Conservation (phyloP, 2,888 invertebrate genomes). For the Homarus gammarus region DNA sequence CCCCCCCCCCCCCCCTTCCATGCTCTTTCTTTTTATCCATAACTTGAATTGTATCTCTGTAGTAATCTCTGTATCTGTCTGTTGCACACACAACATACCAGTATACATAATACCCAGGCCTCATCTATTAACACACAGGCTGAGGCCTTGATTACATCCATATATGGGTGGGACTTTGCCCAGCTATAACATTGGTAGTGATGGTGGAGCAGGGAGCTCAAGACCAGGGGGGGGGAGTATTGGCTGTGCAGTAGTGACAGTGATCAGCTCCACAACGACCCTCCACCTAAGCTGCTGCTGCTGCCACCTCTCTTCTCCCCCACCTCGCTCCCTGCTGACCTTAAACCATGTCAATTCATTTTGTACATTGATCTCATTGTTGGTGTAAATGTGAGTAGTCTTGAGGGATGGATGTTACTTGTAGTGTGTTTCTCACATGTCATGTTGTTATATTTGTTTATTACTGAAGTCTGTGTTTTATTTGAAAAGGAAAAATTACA, state of each 20-base stretch:
- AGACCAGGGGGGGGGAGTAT: conserved; percentile 20
- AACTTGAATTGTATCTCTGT: conserved; percentile 46
- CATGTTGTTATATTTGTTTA: conserved; percentile 75
- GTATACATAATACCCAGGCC: conserved; percentile 55
- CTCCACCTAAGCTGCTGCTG: conserved; percentile 24
- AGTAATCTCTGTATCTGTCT: conserved; percentile 63
- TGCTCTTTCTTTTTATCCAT: conserved; percentile 59
- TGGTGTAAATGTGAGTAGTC: conserved; percentile 74
- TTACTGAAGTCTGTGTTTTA: conserved; percentile 32
- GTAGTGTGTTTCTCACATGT: conserved; percentile 69
- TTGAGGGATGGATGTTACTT: conserved; percentile 73
- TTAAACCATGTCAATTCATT: conserved; percentile 63
- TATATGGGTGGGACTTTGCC: conserved; percentile 47
- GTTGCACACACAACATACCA: conserved; percentile 62
- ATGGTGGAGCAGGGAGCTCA: conserved; percentile 33
- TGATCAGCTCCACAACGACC: conserved; percentile 51
- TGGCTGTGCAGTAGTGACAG: conserved; percentile 29
- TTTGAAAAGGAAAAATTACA: conserved; percentile 42
- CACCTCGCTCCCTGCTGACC: conserved; percentile 40
- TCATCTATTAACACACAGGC: conserved; percentile 26
- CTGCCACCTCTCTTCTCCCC: conserved; percentile 33
- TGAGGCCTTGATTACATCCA: conserved; percentile 30
- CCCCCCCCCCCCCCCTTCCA: conserved; percentile 47
- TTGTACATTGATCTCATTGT: conserved; percentile 75
- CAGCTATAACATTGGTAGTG: conserved; percentile 26